Evolutionary conservation across 2,888 invertebrate species (phyloP).

Genomic region (Clepsis dumicolana): DNA sequence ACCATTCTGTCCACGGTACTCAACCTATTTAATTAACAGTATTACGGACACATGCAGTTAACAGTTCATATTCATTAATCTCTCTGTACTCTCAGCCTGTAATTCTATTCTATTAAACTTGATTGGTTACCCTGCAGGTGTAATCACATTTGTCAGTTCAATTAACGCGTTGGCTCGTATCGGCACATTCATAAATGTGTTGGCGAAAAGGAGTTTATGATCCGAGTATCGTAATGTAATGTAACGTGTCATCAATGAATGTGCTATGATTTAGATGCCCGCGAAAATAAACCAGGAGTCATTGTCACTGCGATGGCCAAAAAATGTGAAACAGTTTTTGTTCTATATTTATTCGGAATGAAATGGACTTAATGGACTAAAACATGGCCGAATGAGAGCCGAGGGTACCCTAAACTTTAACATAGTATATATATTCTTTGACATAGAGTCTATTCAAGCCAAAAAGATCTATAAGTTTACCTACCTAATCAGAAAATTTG

Average conservation of each 20-base stretch:
- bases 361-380: background rate
- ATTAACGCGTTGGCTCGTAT: slow-evolving; percentile 2
- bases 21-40: no score
- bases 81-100: background rate
- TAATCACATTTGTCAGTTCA: background rate
- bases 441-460: no score
- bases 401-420: no score
- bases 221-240: background rate
- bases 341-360: slow-evolving; percentile 5
- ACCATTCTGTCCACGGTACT: no score
- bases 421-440: no score
- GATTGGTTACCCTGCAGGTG: background rate
- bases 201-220: background rate
- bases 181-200: slow-evolving; percentile 16
- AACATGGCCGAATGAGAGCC: no score
- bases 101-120: background rate
- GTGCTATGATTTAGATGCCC: slow-evolving; percentile 6
- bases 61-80: background rate
- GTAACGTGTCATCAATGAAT: slow-evolving; percentile 25
- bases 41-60: background rate
- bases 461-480: no score
- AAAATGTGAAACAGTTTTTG: slow-evolving; percentile 7
- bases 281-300: slow-evolving; percentile 10
- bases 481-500: no score
- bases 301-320: slow-evolving; percentile 1